Evolutionary conservation across 2,113 vertebrate genomes (phyloP).

Genomic region (Telmatochromis brachygnathus): DNA sequence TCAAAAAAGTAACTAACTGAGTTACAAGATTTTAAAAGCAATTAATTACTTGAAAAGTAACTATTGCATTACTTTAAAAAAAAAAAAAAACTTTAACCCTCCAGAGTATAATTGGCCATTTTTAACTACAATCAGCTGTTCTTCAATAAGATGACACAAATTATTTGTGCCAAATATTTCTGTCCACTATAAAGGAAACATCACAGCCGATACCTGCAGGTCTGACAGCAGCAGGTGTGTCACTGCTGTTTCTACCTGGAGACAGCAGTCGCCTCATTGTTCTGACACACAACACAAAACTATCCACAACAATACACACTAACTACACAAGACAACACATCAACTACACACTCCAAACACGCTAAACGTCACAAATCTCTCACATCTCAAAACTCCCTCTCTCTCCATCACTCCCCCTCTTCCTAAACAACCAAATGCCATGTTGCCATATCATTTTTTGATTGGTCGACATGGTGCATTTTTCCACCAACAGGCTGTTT

Average conservation of each 20-base stretch:
- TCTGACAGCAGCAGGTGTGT: background rate
- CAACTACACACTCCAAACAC: background rate
- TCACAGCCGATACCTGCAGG: background rate
- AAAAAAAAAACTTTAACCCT: background rate
- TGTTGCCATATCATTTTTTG: background rate
- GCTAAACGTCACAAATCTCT: background rate
- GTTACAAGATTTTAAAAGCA: background rate
- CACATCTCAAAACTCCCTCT: background rate
- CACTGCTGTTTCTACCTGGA: background rate
- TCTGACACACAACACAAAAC: background rate
- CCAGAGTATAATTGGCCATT: accelerated
- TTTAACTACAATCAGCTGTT: background rate
- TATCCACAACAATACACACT: background rate
- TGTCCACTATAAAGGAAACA: background rate
- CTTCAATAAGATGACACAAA: background rate
- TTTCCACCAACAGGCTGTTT: background rate
- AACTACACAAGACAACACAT: background rate
- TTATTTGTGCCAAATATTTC: background rate
- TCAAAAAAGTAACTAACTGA: background rate
- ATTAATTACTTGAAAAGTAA: background rate
- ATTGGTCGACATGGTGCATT: background rate
- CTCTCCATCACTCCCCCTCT: background rate
- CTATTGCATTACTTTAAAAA: background rate
- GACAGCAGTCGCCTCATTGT: background rate
- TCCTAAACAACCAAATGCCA: background rate